Base-by-base conservation (phyloP, 2,888 invertebrate species). In the Poecilobothrus nobilitatus region DNA sequence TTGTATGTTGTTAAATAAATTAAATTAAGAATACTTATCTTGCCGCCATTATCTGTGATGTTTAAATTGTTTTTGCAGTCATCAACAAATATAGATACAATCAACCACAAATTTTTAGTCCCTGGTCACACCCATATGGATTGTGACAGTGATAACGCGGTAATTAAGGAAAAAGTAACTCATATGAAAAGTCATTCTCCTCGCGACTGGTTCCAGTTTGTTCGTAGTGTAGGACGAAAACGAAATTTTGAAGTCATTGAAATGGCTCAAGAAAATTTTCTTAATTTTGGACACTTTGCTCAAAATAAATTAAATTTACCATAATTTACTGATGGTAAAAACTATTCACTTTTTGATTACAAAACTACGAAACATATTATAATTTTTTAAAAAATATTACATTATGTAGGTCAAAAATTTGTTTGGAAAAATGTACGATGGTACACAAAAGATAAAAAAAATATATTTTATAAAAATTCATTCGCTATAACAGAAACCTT, bases 31-130 rank as follows among this genome's bases (percentile, higher is more conserved):
- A n/a, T n/a, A n/a, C n/a, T n/a, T n/a, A n/a, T n/a, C n/a, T n/a
- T n/a, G n/a, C n/a, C n/a, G n/a, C n/a, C n/a, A n/a, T 22, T 68
- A 2, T 53, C 65, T 5, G 12, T 34, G n/a, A 68, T 68, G 68
- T 68, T 68, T 64, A 12, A 27, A 34, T 8, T 64, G 12, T 64
- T 64, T 27, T 20, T 63, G 8, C 33, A 64, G 8, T 7, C 12
- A 20, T 7, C 22, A 18, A 18, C 12, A 64, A 64, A 4, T 15
- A 64, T 64, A 27, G n/a, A 33, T 12, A 12, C 12, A 33, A 63
- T n/a, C n/a, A n/a, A n/a, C n/a, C n/a, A n/a, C n/a, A n/a, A n/a
- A n/a, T n/a, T n/a, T n/a, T n/a, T n/a, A n/a, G n/a, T n/a, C n/a
- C n/a, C n/a, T n/a, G n/a, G n/a, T n/a, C n/a, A n/a, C n/a, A n/a